These are phyloP conservation scores for Drosophila putrida DNA, from an alignment of 2,888 invertebrate genomes.

Conservation along the genomic window DNA sequence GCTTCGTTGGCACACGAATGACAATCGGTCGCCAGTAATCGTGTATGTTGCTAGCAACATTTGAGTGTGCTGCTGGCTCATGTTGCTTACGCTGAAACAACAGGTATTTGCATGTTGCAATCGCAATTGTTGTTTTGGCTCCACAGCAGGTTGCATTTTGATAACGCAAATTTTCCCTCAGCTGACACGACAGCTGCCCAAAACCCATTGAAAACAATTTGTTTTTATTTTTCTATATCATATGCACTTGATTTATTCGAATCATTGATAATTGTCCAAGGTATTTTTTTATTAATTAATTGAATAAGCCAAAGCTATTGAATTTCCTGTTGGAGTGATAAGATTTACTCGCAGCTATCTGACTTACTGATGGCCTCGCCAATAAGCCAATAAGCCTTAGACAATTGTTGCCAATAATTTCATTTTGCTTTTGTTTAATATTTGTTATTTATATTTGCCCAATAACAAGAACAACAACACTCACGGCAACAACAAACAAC, in stretches of 20 bases:
- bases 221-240: slow-evolving; percentile 2
- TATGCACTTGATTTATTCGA: slow-evolving; percentile 49
- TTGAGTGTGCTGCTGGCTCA: slow-evolving; percentile 14
- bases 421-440: slow-evolving; percentile 60
- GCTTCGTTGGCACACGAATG: slow-evolving; percentile 45
- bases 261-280: slow-evolving; percentile 32
- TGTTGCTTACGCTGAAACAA: slow-evolving; percentile 30
- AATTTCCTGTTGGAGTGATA: slow-evolving; percentile 50
- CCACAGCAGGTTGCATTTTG: slow-evolving; percentile 34
- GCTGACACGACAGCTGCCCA: slow-evolving; percentile 25
- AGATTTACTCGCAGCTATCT: slow-evolving; percentile 40
- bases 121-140: slow-evolving; percentile 13
- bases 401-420: slow-evolving; percentile 63
- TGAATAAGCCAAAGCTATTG: slow-evolving; percentile 54
- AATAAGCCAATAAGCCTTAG: slow-evolving; percentile 55
- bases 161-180: slow-evolving; percentile 28
- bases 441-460: slow-evolving; percentile 68
- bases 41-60: slow-evolving; percentile 55
- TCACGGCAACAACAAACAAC: slow-evolving; percentile 10
- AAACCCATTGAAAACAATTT: background rate
- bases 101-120: slow-evolving; percentile 55
- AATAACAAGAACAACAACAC: slow-evolving; percentile 34
- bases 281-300: slow-evolving; percentile 55
- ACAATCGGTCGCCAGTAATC: slow-evolving; percentile 28
- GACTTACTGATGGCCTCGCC: slow-evolving; percentile 36